Conservation (phyloP, 2,113 vertebrate genomes). For the Callopanchax toddi region DNA sequence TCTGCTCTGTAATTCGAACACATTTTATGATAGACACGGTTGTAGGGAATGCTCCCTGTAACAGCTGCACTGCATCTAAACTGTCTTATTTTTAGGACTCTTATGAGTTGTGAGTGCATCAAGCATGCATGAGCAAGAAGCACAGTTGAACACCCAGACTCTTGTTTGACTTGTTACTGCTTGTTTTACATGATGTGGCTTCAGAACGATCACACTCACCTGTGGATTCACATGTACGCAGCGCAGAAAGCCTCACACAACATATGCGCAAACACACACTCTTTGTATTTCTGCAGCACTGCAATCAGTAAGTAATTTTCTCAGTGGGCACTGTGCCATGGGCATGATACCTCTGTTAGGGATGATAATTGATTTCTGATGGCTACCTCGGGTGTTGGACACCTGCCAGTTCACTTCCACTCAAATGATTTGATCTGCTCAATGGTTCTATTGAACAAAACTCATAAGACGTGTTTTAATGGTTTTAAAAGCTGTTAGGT, state of each 20-base stretch:
- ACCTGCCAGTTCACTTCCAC: constrained; percentile 57
- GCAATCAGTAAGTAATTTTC: constrained; percentile 66
- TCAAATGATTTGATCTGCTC: constrained; percentile 41
- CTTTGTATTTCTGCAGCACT: constrained; percentile 26
- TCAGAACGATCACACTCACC: constrained; percentile 21
- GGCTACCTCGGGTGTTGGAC: constrained; percentile 59
- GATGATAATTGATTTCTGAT: constrained; percentile 71
- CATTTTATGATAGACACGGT: constrained; percentile 4
- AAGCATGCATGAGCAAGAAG: constrained; percentile 4
- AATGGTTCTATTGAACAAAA: constrained; percentile 37
- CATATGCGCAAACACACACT: neutral
- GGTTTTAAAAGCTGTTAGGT: too few species aligned
- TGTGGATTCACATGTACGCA: constrained; percentile 19
- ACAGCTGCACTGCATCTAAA: constrained; percentile 22
- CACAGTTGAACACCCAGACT: neutral
- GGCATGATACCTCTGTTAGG: constrained; percentile 59
- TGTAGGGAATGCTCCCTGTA: constrained; percentile 8
- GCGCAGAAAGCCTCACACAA: neutral
- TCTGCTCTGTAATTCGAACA: constrained; percentile 27
- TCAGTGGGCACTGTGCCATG: constrained; percentile 59
- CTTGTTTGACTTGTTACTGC: constrained; percentile 6
- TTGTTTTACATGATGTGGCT: neutral
- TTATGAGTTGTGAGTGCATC: constrained; percentile 11
- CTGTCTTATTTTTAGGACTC: constrained; percentile 8
- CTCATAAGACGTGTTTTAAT: constrained; percentile 18